Evolutionary conservation across 2,888 invertebrate genomes (phyloP).

Genomic region (Coenonympha arcania): DNA sequence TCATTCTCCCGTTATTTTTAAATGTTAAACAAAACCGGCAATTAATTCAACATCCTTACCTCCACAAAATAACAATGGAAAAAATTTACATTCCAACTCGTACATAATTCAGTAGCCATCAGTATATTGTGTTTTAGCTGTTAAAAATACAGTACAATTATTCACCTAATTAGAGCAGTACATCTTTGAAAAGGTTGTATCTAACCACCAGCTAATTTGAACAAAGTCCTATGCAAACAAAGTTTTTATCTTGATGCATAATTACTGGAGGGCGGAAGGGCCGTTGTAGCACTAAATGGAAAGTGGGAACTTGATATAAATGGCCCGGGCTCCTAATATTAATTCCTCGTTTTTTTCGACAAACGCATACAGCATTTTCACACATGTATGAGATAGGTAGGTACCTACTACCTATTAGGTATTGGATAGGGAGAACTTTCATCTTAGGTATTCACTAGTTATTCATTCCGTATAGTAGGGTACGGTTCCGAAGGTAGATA

Average conservation of each 20-base stretch:
- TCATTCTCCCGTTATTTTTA: not conserved
- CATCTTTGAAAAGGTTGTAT: slow-evolving; percentile 11
- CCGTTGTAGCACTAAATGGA: slow-evolving; percentile 53
- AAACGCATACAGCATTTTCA: slow-evolving; percentile 35
- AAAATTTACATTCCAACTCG: slow-evolving; percentile 5
- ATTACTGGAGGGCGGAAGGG: slow-evolving; percentile 50
- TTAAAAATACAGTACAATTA: slow-evolving; percentile 18
- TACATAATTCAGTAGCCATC: slow-evolving; percentile 7
- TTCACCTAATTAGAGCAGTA: slow-evolving; percentile 22
- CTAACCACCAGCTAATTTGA: slow-evolving; percentile 26
- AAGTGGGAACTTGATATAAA: slow-evolving; percentile 56
- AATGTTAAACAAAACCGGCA: not conserved
- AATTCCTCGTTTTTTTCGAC: slow-evolving; percentile 65
- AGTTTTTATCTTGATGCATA: slow-evolving; percentile 53
- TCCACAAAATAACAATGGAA: slow-evolving; percentile 7
- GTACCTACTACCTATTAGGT: too few species aligned
- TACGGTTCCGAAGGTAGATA: too few species aligned
- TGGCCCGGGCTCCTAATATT: slow-evolving; percentile 55
- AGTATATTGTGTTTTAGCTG: slow-evolving; percentile 7
- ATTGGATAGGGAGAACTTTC: too few species aligned
- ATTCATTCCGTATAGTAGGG: too few species aligned
- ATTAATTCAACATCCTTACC: not conserved
- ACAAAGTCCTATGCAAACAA: slow-evolving; percentile 43
- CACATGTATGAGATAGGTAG: too few species aligned
- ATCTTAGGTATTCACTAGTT: too few species aligned